Conservation (phyloP, 2,888 invertebrate genomes). For the Ectemnius lituratus region DNA sequence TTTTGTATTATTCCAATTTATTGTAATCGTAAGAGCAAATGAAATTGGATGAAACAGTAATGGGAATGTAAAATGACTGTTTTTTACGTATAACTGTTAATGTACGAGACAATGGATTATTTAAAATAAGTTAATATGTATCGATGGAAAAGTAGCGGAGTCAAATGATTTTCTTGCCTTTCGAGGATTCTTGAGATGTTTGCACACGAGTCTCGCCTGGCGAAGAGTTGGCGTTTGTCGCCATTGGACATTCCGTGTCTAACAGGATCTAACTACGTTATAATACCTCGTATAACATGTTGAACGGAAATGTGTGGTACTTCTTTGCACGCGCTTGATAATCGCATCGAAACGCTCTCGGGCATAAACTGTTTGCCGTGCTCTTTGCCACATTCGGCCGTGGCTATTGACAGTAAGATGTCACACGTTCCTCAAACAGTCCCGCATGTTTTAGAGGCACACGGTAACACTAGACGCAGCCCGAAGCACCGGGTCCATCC, state of each 20-base stretch:
- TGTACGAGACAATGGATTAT: no score
- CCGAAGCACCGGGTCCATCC: constrained; percentile 30
- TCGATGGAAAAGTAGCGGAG: no score
- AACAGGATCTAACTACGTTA: constrained; percentile 55
- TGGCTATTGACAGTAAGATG: constrained; percentile 65
- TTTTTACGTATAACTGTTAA: no score
- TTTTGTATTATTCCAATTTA: no score
- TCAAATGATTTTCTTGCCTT: no score
- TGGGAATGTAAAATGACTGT: no score
- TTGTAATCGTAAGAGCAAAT: no score
- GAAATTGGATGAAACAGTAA: no score
- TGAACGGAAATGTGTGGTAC: constrained; percentile 62
- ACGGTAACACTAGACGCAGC: constrained; percentile 54
- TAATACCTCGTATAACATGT: constrained; percentile 54
- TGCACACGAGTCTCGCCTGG: background rate
- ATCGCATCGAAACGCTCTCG: constrained; percentile 68
- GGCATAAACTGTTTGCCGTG: constrained; percentile 68
- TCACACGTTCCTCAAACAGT: constrained; percentile 68
- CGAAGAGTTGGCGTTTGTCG: background rate
- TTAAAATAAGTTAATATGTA: no score
- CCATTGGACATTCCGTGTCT: constrained; percentile 36
- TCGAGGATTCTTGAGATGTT: no score
- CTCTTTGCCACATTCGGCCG: constrained; percentile 65
- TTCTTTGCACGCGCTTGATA: constrained; percentile 65
- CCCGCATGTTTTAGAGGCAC: constrained; percentile 61